Conservation (phyloP, 2,888 invertebrate species). For the Spodoptera littoralis region DNA sequence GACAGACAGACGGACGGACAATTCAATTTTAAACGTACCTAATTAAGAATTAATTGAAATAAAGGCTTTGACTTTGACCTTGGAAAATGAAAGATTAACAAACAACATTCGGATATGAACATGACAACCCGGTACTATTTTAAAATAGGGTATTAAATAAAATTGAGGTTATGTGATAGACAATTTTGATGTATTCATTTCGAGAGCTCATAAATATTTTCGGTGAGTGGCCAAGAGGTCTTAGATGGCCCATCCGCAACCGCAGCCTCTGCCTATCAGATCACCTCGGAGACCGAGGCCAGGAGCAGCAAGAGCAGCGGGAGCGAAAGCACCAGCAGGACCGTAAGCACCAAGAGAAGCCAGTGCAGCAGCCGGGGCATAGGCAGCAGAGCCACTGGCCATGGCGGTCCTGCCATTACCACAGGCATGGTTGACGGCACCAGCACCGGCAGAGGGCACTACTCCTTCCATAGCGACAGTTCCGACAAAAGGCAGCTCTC, state of each 20-base stretch:
- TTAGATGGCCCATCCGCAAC: constrained; percentile 4
- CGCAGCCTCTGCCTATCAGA: not conserved
- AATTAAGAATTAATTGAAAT: too few species aligned
- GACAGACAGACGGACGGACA: too few species aligned
- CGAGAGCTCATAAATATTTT: too few species aligned
- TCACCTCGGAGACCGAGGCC: not conserved
- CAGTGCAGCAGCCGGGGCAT: constrained; percentile 1
- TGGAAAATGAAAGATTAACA: too few species aligned
- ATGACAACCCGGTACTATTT: too few species aligned
- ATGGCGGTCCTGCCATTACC: constrained; percentile 56
- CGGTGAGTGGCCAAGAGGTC: not conserved
- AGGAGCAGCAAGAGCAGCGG: constrained; percentile 21
- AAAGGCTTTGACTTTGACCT: too few species aligned
- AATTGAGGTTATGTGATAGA: not conserved
- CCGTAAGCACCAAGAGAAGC: too few species aligned
- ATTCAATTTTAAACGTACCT: too few species aligned
- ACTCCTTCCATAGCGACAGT: constrained; percentile 66
- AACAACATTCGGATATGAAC: too few species aligned
- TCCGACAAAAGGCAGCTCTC: constrained; percentile 70
- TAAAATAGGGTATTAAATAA: too few species aligned
- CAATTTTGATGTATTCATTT: too few species aligned
- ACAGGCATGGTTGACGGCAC: constrained; percentile 66
- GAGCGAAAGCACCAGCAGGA: too few species aligned
- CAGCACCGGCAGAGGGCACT: constrained; percentile 68
- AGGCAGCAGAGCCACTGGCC: constrained; percentile 31